Conservation (phyloP, 2,113 vertebrate species). For the Thermophis baileyi region DNA sequence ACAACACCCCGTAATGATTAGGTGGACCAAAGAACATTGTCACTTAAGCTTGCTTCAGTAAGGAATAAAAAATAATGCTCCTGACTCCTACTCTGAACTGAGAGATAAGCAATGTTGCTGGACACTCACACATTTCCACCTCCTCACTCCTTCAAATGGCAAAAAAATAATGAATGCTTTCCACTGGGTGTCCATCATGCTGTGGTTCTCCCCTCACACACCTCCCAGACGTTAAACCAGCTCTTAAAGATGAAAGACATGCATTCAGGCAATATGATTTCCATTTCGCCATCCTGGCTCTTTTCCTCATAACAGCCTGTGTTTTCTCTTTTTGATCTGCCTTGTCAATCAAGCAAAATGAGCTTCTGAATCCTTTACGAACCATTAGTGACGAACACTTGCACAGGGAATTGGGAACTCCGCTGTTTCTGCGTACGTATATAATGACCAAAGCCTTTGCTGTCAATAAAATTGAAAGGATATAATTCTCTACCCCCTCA, state of each 20-base stretch:
- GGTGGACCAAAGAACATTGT: background rate
- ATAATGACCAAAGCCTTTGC: constrained; percentile 22
- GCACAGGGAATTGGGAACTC: constrained; percentile 19
- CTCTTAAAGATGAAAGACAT: constrained; percentile 15
- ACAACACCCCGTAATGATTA: background rate
- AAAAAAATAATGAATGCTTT: constrained; percentile 20
- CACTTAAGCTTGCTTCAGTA: background rate
- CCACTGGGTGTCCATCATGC: constrained; percentile 5
- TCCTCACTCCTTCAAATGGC: background rate
- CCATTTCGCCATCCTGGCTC: background rate
- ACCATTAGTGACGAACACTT: constrained; percentile 9
- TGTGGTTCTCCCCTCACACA: background rate
- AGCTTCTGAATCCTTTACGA: constrained; percentile 24
- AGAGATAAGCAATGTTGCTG: background rate
- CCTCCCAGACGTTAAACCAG: background rate
- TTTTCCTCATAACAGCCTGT: constrained; percentile 15
- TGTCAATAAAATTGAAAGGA: constrained; percentile 42
- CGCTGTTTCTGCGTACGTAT: background rate
- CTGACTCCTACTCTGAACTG: background rate
- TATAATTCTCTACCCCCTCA: constrained; percentile 33
- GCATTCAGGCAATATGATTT: background rate
- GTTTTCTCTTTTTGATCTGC: constrained; percentile 22
- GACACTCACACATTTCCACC: background rate
- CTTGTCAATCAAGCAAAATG: constrained; percentile 12
- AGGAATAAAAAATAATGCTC: background rate